phyloP scores from a whole-genome alignment of 2,113 vertebrate genomes.

The Stomatorhinus ivindoensis region DNA sequence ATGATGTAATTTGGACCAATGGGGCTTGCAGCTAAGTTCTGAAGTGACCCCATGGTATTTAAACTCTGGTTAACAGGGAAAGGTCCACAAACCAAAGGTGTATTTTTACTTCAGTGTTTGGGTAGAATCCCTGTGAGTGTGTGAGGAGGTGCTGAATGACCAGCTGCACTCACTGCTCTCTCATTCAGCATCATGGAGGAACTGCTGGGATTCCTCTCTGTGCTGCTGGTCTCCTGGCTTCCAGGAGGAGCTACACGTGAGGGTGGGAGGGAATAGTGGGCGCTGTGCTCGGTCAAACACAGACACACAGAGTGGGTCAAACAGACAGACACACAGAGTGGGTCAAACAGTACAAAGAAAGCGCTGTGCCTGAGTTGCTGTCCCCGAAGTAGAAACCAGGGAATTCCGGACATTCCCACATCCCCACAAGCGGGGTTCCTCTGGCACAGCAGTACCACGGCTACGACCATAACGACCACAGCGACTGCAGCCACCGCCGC shows the following conservation, averaged over 20 bases:
- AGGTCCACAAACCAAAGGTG: neutral
- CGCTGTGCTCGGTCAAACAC: neutral
- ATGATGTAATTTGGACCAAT: neutral
- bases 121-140: neutral
- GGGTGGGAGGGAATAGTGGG: constrained; percentile 28
- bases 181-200: constrained; percentile 65
- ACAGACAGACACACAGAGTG: too few species aligned
- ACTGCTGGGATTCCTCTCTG: constrained; percentile 75
- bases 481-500: too few species aligned
- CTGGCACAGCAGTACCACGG: too few species aligned
- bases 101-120: neutral
- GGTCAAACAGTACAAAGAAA: constrained; percentile 30
- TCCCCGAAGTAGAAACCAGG: constrained; percentile 50
- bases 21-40: neutral
- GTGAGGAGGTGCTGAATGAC: constrained; percentile 27
- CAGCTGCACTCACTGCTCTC: constrained; percentile 91
- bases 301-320: neutral
- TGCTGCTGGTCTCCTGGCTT: constrained; percentile 71
- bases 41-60: neutral
- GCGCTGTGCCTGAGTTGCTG: constrained; percentile 75
- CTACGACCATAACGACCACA: too few species aligned
- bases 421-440: too few species aligned
- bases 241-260: constrained; percentile 51
- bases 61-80: neutral
- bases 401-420: too few species aligned